Percentiles rank a stretch among this genome's conserved stretches.
These are phyloP conservation scores for Gasterosteus aculeatus DNA, from an alignment of 2,113 vertebrate species.

Conservation along the genomic window DNA sequence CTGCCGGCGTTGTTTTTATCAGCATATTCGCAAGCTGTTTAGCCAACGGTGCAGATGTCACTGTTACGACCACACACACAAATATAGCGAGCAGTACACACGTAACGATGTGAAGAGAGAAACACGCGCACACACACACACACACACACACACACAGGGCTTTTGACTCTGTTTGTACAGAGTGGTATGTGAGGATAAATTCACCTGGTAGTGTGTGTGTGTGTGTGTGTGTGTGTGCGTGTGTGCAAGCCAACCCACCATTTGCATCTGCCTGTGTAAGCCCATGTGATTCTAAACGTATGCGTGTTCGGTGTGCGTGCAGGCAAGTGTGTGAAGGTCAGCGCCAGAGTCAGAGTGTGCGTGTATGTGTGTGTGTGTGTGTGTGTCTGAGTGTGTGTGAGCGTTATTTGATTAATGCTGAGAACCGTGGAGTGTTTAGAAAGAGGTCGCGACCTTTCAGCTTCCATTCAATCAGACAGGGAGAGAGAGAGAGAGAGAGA, in stretches of 20 bases:
- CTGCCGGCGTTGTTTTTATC: slow-evolving; percentile 80
- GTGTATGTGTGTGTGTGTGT: slow-evolving; percentile 27
- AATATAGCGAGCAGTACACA: slow-evolving; percentile 5
- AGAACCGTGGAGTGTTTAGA: slow-evolving; percentile 79
- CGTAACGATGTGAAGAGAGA: neutral
- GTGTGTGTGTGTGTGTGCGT: slow-evolving; percentile 34
- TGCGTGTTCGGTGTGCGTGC: slow-evolving; percentile 52
- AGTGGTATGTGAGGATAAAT: slow-evolving; percentile 56
- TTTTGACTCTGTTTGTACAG: slow-evolving; percentile 65
- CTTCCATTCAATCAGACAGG: slow-evolving; percentile 78
- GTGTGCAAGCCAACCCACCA: slow-evolving; percentile 28
- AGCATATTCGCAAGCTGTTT: slow-evolving; percentile 83
- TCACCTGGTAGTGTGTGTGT: slow-evolving; percentile 49
- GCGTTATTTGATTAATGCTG: slow-evolving; percentile 80
- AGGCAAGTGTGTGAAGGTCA: slow-evolving; percentile 73
- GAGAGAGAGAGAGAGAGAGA: slow-evolving; percentile 32
- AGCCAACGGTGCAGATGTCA: slow-evolving; percentile 82
- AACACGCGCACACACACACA: slow-evolving; percentile 9
- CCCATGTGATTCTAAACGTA: slow-evolving; percentile 44
- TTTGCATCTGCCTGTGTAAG: slow-evolving; percentile 63
- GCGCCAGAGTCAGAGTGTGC: slow-evolving; percentile 28
- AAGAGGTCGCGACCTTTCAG: slow-evolving; percentile 78
- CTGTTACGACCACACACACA: slow-evolving; percentile 75
- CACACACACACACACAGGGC: neutral
- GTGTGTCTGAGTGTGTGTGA: slow-evolving; percentile 50